A percentile compares a stretch with the other conserved stretches of the same genome.
Conservation (phyloP, 1,140 invertebrate genomes). For the Drosophila leontia region DNA sequence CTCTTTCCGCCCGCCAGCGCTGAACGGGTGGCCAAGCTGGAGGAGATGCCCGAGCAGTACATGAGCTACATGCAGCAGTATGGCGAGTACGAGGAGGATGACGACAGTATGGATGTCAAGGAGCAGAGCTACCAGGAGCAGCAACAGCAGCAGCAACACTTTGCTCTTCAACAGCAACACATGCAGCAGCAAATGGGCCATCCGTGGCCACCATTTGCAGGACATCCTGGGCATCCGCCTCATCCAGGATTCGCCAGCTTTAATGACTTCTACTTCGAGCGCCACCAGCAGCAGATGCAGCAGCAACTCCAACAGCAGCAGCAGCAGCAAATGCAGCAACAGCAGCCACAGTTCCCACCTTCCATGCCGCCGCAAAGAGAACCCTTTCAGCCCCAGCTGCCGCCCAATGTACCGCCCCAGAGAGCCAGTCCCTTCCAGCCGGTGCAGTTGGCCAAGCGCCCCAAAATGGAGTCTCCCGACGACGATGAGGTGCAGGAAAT, state of each 20-base stretch:
- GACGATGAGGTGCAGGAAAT: conserved; percentile 71
- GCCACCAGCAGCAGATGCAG: conserved; percentile 65
- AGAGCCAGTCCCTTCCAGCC: conserved; percentile 68
- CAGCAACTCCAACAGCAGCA: conserved; percentile 68
- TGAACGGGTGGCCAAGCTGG: conserved; percentile 76
- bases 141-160: conserved; percentile 68
- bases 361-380: conserved; percentile 50
- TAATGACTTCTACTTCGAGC: conserved; percentile 74
- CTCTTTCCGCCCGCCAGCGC: conserved; percentile 78
- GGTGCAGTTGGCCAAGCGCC: conserved; percentile 64
- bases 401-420: conserved; percentile 59
- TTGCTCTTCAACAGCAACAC: conserved; percentile 64
- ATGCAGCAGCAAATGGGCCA: conserved; percentile 56
- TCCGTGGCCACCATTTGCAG: conserved; percentile 60
- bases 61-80: conserved; percentile 82
- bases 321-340: conserved; percentile 45
- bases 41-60: conserved; percentile 80
- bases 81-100: conserved; percentile 79
- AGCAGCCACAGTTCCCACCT: conserved; percentile 44
- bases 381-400: conserved; percentile 71
- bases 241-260: conserved; percentile 63
- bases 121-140: conserved; percentile 74
- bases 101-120: conserved; percentile 74
- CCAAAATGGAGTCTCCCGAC: conserved; percentile 62
- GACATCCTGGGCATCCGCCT: conserved; percentile 52